These are phyloP conservation scores for Myotis brandtii DNA, from an alignment of 2,113 vertebrate genomes.

Conservation along the genomic window DNA sequence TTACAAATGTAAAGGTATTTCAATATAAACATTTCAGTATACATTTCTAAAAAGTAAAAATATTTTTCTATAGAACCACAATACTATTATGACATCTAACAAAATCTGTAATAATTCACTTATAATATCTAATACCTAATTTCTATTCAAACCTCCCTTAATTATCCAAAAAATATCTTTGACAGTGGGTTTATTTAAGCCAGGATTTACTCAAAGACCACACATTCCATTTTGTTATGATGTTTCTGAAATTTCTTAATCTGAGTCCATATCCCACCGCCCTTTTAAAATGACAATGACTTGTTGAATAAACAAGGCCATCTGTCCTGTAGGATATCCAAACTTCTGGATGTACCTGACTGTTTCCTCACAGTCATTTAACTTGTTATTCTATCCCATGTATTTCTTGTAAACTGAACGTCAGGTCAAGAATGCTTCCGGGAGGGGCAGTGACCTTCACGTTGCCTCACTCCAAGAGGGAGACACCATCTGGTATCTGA, in stretches of 20 bases:
- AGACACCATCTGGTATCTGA: neutral
- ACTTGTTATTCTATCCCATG: neutral
- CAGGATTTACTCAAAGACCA: neutral
- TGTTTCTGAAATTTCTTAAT: constrained; percentile 11
- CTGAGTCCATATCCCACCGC: neutral
- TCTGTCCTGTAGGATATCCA: neutral
- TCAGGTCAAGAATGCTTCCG: neutral
- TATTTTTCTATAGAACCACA: neutral
- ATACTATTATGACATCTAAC: neutral
- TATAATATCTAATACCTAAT: neutral
- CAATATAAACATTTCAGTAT: neutral
- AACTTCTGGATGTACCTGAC: neutral
- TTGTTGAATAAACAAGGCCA: neutral
- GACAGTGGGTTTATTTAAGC: neutral
- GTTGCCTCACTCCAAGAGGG: neutral
- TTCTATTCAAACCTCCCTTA: neutral
- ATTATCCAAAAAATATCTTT: neutral
- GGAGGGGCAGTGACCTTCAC: neutral
- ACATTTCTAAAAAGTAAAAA: neutral
- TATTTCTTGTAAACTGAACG: neutral
- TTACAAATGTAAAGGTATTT: neutral
- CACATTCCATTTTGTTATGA: neutral
- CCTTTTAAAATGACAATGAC: neutral
- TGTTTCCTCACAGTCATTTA: neutral
- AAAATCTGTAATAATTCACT: neutral